Evolutionary conservation across 2,888 invertebrate species (phyloP).

Genomic region (Drosophila peninsularis): DNA sequence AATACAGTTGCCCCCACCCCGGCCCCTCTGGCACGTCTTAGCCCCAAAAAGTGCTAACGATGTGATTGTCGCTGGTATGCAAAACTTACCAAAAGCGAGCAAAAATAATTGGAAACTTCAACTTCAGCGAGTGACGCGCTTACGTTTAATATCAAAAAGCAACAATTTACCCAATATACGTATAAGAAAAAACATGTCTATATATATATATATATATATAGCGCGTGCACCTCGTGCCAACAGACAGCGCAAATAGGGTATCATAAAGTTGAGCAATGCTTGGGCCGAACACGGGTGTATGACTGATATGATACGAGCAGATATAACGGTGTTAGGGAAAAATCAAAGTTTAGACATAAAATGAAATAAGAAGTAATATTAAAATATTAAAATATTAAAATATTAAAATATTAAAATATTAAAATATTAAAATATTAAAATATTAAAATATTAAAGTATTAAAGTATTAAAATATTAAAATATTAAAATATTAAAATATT

Average conservation of each 20-base stretch:
- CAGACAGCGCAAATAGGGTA: background rate
- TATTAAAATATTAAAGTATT: too few species aligned
- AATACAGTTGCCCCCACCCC: background rate
- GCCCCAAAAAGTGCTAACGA: constrained; percentile 39
- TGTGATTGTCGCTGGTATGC: constrained; percentile 14
- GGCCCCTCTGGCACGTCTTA: background rate
- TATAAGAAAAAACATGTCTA: background rate
- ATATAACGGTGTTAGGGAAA: background rate
- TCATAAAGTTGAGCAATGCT: background rate
- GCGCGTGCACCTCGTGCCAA: background rate
- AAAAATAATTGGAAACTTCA: constrained; percentile 46
- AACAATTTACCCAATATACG: constrained; percentile 24
- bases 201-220: background rate
- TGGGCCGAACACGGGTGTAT: background rate
- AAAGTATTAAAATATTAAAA: too few species aligned
- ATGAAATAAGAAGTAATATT: too few species aligned
- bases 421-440: too few species aligned
- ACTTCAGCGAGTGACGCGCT: constrained; percentile 34
- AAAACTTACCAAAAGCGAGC: constrained; percentile 34
- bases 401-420: background rate
- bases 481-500: too few species aligned
- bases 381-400: too few species aligned
- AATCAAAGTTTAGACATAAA: background rate
- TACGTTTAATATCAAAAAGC: constrained; percentile 40
- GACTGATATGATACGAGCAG: background rate